phyloP scores from a whole-genome alignment of 2,113 vertebrate genomes.

The Apteryx owenii region DNA sequence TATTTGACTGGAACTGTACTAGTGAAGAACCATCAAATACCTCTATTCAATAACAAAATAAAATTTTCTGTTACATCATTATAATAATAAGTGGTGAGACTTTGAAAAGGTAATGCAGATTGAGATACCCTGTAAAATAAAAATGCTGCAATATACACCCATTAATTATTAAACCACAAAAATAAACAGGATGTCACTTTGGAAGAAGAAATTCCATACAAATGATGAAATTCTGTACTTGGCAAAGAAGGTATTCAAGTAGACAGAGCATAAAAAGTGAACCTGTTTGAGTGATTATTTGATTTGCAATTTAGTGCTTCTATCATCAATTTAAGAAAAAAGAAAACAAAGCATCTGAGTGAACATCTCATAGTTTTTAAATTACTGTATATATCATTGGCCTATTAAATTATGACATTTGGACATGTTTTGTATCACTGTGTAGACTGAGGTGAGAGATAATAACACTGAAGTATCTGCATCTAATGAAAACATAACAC shows the following conservation, averaged over 20 bases:
- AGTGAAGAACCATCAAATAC: not conserved
- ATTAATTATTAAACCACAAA: conserved; percentile 10
- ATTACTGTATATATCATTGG: not conserved
- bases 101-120: not conserved
- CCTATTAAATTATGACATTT: not conserved
- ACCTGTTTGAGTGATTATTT: not conserved
- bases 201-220: not conserved
- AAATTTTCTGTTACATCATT: not conserved
- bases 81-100: not conserved
- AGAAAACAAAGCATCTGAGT: not conserved
- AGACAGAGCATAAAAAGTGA: not conserved
- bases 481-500: conserved; percentile 63
- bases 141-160: not conserved
- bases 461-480: not conserved
- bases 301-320: not conserved
- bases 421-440: not conserved
- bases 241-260: not conserved
- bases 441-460: not conserved
- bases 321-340: conserved; percentile 2
- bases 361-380: not conserved
- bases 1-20: not conserved
- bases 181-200: not conserved
- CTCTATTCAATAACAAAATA: not conserved
- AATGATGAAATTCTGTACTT: not conserved
- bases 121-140: not conserved